Conservation (phyloP, 2,888 invertebrate genomes). For the Rhopalosiphum nymphaeae region DNA sequence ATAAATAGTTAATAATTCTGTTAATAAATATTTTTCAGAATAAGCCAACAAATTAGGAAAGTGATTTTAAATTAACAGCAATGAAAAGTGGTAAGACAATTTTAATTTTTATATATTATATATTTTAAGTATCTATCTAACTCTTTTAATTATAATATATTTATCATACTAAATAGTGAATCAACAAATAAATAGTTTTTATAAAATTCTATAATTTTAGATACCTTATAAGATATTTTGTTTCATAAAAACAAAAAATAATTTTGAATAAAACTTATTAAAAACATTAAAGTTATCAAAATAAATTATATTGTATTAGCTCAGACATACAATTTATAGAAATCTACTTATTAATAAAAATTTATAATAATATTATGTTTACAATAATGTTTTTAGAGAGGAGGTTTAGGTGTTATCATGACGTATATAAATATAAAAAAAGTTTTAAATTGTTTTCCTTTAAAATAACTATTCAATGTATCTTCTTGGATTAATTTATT, state of each 20-base stretch:
- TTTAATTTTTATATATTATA: not conserved
- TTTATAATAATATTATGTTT: not conserved
- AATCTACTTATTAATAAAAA: not conserved
- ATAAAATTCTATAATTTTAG: not conserved
- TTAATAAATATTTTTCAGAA: constrained; percentile 36
- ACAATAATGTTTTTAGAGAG: not conserved
- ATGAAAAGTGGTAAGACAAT: constrained; percentile 56
- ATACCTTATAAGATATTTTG: not conserved
- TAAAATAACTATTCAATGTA: not conserved
- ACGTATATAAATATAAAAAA: not conserved
- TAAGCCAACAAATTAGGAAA: not conserved
- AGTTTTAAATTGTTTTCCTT: not conserved
- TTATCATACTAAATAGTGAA: not conserved
- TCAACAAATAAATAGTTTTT: not conserved
- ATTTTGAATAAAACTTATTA: no score
- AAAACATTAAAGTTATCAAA: not conserved
- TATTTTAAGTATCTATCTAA: not conserved
- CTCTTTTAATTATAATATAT: not conserved
- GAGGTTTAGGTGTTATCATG: not conserved
- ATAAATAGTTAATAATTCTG: not conserved
- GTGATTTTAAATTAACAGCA: not conserved
- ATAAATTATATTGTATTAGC: not conserved
- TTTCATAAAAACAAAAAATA: not conserved
- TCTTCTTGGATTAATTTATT: not conserved
- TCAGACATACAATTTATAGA: not conserved